These are phyloP conservation scores for Mimas tiliae DNA, from an alignment of 2,888 invertebrate genomes.

Conservation along the genomic window DNA sequence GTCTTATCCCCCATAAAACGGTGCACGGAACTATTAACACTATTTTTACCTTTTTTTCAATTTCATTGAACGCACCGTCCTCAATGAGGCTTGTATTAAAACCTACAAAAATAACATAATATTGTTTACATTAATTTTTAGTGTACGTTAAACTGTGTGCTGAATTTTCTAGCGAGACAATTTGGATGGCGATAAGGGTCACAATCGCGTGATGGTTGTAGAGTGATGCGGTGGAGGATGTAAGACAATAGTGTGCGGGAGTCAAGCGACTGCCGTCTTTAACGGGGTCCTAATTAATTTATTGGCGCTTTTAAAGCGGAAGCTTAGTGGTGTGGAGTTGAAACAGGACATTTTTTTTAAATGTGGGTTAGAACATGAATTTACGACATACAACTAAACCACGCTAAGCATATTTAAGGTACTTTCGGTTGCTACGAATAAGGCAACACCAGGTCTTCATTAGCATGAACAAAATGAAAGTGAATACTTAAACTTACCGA, in stretches of 20 bases:
- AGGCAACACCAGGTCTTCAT: too few relatives aligned
- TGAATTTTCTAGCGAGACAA: conserved; percentile 72
- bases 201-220: conserved; percentile 54
- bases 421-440: too few relatives aligned
- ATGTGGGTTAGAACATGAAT: background rate
- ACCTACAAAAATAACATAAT: conserved; percentile 72
- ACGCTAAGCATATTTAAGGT: background rate
- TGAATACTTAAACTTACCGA: too few relatives aligned
- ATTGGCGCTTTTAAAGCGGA: conserved; percentile 78
- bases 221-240: conserved; percentile 53
- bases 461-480: too few relatives aligned
- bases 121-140: conserved; percentile 76
- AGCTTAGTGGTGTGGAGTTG: conserved; percentile 60
- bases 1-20: conserved; percentile 72
- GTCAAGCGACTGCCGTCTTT: conserved; percentile 80
- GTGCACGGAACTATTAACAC: conserved; percentile 74
- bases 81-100: conserved; percentile 79
- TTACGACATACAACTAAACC: background rate
- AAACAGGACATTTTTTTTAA: background rate
- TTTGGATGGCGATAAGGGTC: conserved; percentile 54
- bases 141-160: conserved; percentile 75
- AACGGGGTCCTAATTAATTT: conserved; percentile 77
- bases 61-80: conserved; percentile 79
- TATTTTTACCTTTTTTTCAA: conserved; percentile 71
- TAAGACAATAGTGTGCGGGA: conserved; percentile 50